Base-by-base conservation (phyloP, 35 echinoderm and acorn worm genomes). In the Heliocidaris erythrogramma region DNA sequence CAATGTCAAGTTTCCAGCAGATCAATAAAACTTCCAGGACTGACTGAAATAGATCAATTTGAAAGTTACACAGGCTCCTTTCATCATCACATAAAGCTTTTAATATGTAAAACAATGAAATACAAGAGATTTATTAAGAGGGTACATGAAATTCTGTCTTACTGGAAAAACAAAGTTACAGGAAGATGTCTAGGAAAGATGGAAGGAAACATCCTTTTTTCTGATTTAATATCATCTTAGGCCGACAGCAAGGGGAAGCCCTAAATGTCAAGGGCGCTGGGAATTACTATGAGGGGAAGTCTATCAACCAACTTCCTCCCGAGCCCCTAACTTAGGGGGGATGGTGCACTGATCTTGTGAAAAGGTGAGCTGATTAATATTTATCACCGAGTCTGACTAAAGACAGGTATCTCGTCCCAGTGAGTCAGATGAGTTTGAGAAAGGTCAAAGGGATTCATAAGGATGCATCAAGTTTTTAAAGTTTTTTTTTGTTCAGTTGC, bases 261-360 rank as follows among this genome's bases (percentile, higher is more conserved):
- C 21, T n/a, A 78, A 78, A 78, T 78, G 65, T 78, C 65, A 78
- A 78, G 65, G 65, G 65, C 65, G 65, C n/a, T n/a, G 65, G 65
- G 65, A 78, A 78, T 78, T 78, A 78, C 65, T 18, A 78, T 2
- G 21, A 78, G 65, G 65, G 65, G 65, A 78, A 78, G n/a, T 78
- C 65, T 5, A 78, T 78, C 65, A 78, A 27, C 24, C 27, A 78
- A 78, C 65, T 78, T 78, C 65, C 65, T 78, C 65, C 21, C 6
- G 65, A 78, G 65, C 65, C 65, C 65, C 65, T 27, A 21, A 78
- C 27, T 78, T 78, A 78, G 65, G 65, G 65, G 65, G 65, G 65
- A 78, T 78, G 65, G 14, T 78, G 18, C 24, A 17, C 27, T 60
- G 8, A n/a, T 78, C 3, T 9, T 7, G 27, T 5, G 4, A 21